These are phyloP conservation scores for Scortum barcoo DNA, from an alignment of 2,113 vertebrate genomes.

Conservation along the genomic window DNA sequence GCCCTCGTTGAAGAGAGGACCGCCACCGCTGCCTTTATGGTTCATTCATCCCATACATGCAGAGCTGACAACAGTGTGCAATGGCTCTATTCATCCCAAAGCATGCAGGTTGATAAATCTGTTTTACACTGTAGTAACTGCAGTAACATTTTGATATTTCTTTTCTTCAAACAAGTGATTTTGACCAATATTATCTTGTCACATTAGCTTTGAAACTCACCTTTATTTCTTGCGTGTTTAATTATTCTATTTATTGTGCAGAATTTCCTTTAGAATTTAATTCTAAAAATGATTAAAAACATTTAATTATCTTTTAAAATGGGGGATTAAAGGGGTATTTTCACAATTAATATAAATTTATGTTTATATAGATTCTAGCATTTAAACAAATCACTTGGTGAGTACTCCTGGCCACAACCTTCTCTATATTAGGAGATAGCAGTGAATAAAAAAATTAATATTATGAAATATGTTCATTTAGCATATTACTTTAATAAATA, in stretches of 20 bases:
- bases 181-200: background rate
- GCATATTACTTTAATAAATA: background rate
- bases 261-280: background rate
- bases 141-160: background rate
- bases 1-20: slow-evolving; percentile 30
- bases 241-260: background rate
- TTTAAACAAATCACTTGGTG: background rate
- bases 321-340: background rate
- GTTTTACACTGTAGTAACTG: background rate
- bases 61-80: background rate
- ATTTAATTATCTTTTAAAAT: background rate
- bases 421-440: background rate
- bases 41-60: slow-evolving; percentile 53
- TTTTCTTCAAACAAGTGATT: background rate
- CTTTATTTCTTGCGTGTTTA: too few relatives aligned
- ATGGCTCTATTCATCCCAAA: background rate
- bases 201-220: background rate
- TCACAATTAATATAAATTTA: background rate
- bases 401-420: background rate
- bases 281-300: background rate
- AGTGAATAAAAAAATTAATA: background rate
- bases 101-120: background rate
- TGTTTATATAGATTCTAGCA: background rate
- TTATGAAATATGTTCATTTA: background rate
- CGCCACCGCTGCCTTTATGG: background rate